Evolutionary conservation across 2,888 invertebrate genomes (phyloP), one percentile per base, ranked within the genome.

Genomic region (Ariolimax columbianus): DNA sequence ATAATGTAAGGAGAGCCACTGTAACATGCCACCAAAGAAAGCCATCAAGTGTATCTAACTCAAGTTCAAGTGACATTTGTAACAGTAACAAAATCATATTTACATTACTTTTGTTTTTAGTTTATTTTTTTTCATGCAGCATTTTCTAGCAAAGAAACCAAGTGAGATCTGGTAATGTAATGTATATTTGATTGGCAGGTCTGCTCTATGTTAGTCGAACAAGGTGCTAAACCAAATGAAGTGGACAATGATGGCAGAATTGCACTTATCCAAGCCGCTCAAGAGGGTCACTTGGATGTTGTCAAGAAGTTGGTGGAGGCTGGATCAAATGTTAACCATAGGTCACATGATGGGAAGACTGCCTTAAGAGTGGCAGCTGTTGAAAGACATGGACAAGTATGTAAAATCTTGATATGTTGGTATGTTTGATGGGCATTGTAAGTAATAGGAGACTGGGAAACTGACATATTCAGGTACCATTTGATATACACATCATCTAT

Each of bases 181-280:
- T 30, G 40, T 26, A 17, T 40, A 30, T 43, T 77, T n/a, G 30
- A 33, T 81, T 89, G 98, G 63, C 97, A 93, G 92, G 91, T 93
- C 2, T 97, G 91, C 77, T 90, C 88, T 86, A 92, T 89, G 66
- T 89, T 94, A 82, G 89, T 95, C 26, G 93, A 94, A 77, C 92
- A 93, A 63, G 94, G 94, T 11, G 95, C 95, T 11, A 93, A 93
- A 66, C 93, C 94, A 17, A 94, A 94, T 83, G 93, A 94, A 86
- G 91, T 93, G 6, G 95, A 95, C 91, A 94, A 94, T 89, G 95
- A 95, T 86, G 95, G 95, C 0, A 91, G 94, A 3, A 91, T 92
- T 70, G 91, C 94, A 0, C 88, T 94, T 33, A 91, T 98, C 95
- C 95, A 98, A 86, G 97, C 98, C 0, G 97, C 98, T 0, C 98